A percentile compares a stretch with the other conserved stretches of the same genome.
Evolutionary conservation across 2,888 invertebrate species (phyloP).

Genomic region (Hemaris fuciformis): DNA sequence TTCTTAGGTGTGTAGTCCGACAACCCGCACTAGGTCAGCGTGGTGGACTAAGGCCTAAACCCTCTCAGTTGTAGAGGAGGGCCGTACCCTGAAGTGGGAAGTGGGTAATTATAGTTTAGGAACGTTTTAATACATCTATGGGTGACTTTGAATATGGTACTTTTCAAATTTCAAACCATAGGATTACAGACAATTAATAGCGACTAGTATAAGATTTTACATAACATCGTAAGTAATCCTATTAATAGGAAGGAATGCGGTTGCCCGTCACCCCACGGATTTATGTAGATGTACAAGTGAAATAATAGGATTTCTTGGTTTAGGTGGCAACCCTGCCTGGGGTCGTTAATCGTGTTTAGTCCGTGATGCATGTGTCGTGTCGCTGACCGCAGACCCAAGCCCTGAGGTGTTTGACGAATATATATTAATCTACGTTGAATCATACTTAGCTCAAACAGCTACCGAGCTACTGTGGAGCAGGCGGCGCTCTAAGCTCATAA

Average conservation of each 20-base stretch:
- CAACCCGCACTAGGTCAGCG: too few relatives aligned
- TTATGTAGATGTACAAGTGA: not conserved
- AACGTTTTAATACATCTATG: too few relatives aligned
- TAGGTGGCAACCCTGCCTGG: slow-evolving; percentile 39
- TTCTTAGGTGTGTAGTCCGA: too few relatives aligned
- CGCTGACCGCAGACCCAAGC: slow-evolving; percentile 46
- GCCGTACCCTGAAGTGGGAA: too few relatives aligned
- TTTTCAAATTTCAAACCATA: too few relatives aligned
- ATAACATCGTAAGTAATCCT: not conserved
- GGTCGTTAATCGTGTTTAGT: slow-evolving; percentile 62
- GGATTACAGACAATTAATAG: too few relatives aligned
- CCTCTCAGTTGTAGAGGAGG: too few relatives aligned
- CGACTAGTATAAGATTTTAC: too few relatives aligned
- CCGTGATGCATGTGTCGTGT: slow-evolving; percentile 59
- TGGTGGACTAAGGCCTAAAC: too few relatives aligned
- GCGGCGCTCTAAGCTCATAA: not conserved
- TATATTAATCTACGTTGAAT: slow-evolving; percentile 24
- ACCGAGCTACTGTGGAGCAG: too few relatives aligned
- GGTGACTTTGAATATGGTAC: too few relatives aligned
- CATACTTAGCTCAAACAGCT: slow-evolving; percentile 2
- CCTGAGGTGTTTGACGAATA: slow-evolving; percentile 41
- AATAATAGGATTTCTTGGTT: not conserved
- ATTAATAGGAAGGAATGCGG: not conserved
- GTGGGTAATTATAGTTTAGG: too few relatives aligned
- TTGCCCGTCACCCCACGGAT: not conserved